Evolutionary conservation across 2,888 invertebrate genomes (phyloP), one percentile per base, ranked within the genome.

Genomic region (Eupithecia centaureata): DNA sequence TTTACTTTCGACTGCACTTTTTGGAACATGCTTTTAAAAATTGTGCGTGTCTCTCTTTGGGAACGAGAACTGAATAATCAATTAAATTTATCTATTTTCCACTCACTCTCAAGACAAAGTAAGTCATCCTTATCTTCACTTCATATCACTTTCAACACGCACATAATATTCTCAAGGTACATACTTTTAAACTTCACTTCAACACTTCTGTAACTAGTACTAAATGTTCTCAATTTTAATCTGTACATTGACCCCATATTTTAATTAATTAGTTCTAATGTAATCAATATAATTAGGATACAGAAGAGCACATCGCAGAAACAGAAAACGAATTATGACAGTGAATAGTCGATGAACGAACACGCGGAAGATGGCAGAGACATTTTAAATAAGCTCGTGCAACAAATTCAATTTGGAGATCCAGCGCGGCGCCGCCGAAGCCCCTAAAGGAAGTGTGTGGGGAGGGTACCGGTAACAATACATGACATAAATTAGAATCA

Each of bases 401-500:
- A 89, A 86, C 90, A 89, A 90, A 91, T 89, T 88, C 86, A 87
- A 89, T 86, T 86, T 85, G 81, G 82, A 84, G 84, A 80, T 77
- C 76, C 77, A 86, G 76, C 79, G 81, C 81, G 83, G 83, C 82
- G 82, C 84, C 86, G 79, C 84, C 86, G 79, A 81, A 86, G 88
- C 86, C 91, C 89, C 87, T 80, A 84, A 86, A 89, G 89, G 89
- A 90, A 89, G 87, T 85, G 87, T 85, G 91, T 89, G 90, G 91
- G 90, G 91, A 88, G 90, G 87, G 90, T 84, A 80, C 82, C 61
- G 70, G 70, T 61, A 86, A 92, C 91, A 92, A 92, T 92, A 86
- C 91, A 88, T 86, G 86, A 92, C 92, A 92, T 93, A 93, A 92
- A 92, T 93, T 92, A 92, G 91, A 91, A 88, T 86, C 89, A 86